A percentile compares a stretch with the other conserved stretches of the same genome.
Conservation (phyloP, 2,797 vertebrate species). For the Huso huso region DNA sequence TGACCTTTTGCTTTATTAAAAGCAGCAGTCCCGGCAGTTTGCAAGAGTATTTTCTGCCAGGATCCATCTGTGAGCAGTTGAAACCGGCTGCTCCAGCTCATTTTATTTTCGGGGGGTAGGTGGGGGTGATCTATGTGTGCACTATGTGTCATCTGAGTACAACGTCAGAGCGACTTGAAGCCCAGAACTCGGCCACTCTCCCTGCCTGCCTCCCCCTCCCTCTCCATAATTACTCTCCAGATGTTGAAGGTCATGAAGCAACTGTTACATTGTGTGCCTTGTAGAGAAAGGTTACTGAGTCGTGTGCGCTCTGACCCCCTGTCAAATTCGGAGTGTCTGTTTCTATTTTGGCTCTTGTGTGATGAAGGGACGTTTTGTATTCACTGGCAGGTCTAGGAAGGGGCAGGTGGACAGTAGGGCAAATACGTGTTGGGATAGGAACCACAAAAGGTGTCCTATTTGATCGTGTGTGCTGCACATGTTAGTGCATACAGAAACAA, state of each 20-base stretch:
- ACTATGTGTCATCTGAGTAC: conserved; percentile 64
- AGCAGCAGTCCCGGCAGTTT: conserved; percentile 57
- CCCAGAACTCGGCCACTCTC: not conserved
- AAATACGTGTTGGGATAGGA: too few relatives aligned
- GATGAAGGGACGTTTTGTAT: not conserved
- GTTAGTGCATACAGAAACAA: too few relatives aligned
- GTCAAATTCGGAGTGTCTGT: conserved; percentile 1
- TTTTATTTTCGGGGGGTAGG: conserved; percentile 50
- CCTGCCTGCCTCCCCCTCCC: conserved; percentile 19
- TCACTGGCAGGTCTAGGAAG: too few relatives aligned
- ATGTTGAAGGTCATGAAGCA: conserved; percentile 14
- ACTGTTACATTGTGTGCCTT: not conserved
- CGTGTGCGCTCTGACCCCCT: not conserved
- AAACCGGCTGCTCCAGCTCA: conserved; percentile 50
- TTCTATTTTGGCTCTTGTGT: not conserved
- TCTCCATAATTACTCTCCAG: conserved; percentile 38
- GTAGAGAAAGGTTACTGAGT: not conserved
- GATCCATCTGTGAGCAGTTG: conserved; percentile 73
- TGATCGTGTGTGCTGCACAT: too few relatives aligned
- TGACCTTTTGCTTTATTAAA: conserved; percentile 59
- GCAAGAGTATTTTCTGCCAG: conserved; percentile 52
- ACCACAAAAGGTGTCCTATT: too few relatives aligned
- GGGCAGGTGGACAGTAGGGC: too few relatives aligned
- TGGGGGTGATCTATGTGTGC: conserved; percentile 58
- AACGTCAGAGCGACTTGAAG: conserved; percentile 37